Evolutionary conservation across 2,888 invertebrate genomes (phyloP), one percentile per base, ranked within the genome.

Genomic region (Eulithis prunata): DNA sequence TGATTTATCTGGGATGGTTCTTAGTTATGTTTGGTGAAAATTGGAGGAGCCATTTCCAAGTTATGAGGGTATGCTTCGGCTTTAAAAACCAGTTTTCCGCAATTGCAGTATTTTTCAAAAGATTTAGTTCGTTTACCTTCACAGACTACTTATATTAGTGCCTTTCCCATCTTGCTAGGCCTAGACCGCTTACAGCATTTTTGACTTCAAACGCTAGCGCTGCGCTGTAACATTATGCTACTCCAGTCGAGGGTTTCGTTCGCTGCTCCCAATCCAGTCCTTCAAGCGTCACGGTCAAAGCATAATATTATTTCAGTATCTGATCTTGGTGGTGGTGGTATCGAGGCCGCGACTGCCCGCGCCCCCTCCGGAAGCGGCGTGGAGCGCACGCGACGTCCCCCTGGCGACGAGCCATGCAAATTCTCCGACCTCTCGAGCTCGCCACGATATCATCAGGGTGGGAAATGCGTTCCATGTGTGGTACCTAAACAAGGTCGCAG

Each of bases 401-500:
- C 71, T 78, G 81, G 82, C 88, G 88, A 85, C 86, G 88, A 87
- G 85, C 86, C 89, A 89, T 89, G 89, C 88, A 88, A 88, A 89
- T 89, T 87, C 83, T 75, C 76, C 74, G 61, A 68, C 79, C 79
- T 84, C 83, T 81, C 83, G 82, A 78, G 82, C 78, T 81, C 78
- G 78, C 81, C 75, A 77, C 79, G 78, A 73, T 74, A 72, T 68
- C 67, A 73, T 71, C 73, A 76, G 77, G 78, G 80, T 81, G 82
- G 49, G 80, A 84, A 84, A 85, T 81, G 84, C 84, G 85, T 87
- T 78, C 76, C 75, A 78, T 79, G 79, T 77, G 78, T 82, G 75
- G 75, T 68, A 81, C 75, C 76, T 71, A 75, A 84, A 84, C 85
- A 85, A 85, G 86, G 85, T 85, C 84, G 74, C 64, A 73, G 76